Base-by-base conservation (phyloP, 2,797 vertebrate genomes). In the Syndactyla subalaris region DNA sequence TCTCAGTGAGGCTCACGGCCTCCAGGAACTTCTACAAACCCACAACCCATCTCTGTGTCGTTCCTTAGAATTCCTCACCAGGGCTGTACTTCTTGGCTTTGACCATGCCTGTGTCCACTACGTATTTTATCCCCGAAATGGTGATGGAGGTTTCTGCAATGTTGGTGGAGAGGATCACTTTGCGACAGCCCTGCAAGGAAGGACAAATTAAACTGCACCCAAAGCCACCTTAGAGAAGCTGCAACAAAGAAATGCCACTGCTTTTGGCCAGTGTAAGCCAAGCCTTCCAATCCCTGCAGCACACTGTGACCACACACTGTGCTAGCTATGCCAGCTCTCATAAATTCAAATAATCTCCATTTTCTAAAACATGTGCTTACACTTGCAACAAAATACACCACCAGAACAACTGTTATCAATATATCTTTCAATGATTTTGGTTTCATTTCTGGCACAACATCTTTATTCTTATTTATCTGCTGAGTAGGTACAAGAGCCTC, bases 131-230 rank as follows among this genome's bases (percentile, higher is more conserved):
- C 80, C 99, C 99, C 3, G 99, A 96, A 91, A 99, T 99, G 80
- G 99, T 99, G 94, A 99, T 98, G 24, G 99, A 99, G 5, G 99
- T 99, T 97, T 99, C 99, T 2, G 99, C 99, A 1, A 99, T 99
- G 98, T 99, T 99, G 96, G 99, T 99, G n/a, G 99, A 99, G 80
- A 99, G 98, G 94, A 99, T 98, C 89, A 99, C 98, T 97, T 99
- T 99, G 97, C 99, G 98, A 76, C 98, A 99, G 39, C 98, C 99
- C 99, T 99, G 95, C 32, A 34, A 94, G 54, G 49, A 91, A 95
- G 27, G 87, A 58, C 58, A 91, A 75, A 89, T 79, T 63, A 78
- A 93, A 95, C 23, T 39, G 66, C 29, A 45, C 41, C 68, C 80
- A 49, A 85, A 82, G 41, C 22, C 46, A 62, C 18, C 38, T 68